Base-by-base conservation (phyloP, 2,113 vertebrate species). In the Pseudonaja textilis region DNA sequence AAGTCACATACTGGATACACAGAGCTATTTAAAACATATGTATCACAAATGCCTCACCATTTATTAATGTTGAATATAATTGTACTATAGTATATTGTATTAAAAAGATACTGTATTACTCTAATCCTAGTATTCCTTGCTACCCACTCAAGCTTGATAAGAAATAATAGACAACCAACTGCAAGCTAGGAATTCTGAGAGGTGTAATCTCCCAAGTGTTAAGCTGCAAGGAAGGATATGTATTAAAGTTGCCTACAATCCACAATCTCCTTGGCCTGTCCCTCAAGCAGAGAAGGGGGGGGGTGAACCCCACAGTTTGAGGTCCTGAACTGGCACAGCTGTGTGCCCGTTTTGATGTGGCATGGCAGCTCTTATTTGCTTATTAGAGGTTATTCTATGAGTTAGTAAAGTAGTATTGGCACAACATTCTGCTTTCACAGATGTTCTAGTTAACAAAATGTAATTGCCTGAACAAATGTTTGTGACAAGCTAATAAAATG, bases 401-500 rank as follows among this genome's bases (percentile, higher is more conserved):
- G 94, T 47, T 47, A 74, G 18, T 23, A 57, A 55, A 88, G 59
- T 25, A 59, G 18, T 56, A 88, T 88, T 92, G 91, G 86, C 61
- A 81, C 34, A 92, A 22, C 59, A 90, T 52, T 57, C 93, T 34
- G 95, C 95, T 95, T 91, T 95, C 96, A 95, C 96, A 96, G 95
- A 95, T 88, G 96, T 93, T 54, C 95, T n/a, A 34, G 94, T 93
- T 95, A 96, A 95, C 93, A 90, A 95, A 96, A 94, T 92, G 94
- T 96, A 96, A 96, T 92, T 81, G 94, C 95, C 94, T 90, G n/a
- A 91, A 93, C 94, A 94, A 95, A 92, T 93, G 94, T 95, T 95
- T 93, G 95, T 96, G 81, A 94, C 93, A 12, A 93, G 97, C 90
- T 94, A 95, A 95, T 91, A 94, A 95, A 94, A 95, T 93, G 64